Percentiles rank a stretch among this genome's conserved stretches.
Evolutionary conservation across 2,797 vertebrate genomes (phyloP).

Genomic region (Gallinago stenura): DNA sequence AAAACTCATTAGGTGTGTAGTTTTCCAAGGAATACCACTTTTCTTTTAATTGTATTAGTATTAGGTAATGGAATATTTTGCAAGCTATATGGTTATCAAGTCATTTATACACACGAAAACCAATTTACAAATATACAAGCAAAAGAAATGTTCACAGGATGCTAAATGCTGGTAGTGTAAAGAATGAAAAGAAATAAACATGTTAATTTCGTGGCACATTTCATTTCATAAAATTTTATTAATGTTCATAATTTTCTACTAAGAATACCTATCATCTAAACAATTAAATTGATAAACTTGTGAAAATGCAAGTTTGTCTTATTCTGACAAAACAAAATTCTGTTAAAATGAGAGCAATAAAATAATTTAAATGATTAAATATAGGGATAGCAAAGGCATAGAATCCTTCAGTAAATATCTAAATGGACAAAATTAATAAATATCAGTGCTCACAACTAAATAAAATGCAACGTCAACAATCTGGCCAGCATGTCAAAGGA

Average conservation of each 20-base stretch:
- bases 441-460: neutral
- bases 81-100: neutral
- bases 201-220: neutral
- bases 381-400: neutral
- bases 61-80: neutral
- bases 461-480: neutral
- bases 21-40: neutral
- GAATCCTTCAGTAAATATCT: neutral
- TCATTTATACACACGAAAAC: neutral
- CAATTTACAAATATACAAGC: neutral
- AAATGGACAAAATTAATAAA: neutral
- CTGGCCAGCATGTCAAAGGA: neutral
- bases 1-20: neutral
- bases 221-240: slow-evolving; percentile 26
- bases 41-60: neutral
- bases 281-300: slow-evolving; percentile 33
- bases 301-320: neutral
- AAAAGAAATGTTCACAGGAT: slow-evolving; percentile 4
- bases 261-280: neutral
- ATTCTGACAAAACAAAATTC: neutral
- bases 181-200: neutral
- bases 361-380: slow-evolving; percentile 8
- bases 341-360: slow-evolving; percentile 51
- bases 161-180: neutral
- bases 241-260: slow-evolving; percentile 7